phyloP scores from a whole-genome alignment of 2,797 vertebrate genomes.

The Acrossocheilus fasciatus region DNA sequence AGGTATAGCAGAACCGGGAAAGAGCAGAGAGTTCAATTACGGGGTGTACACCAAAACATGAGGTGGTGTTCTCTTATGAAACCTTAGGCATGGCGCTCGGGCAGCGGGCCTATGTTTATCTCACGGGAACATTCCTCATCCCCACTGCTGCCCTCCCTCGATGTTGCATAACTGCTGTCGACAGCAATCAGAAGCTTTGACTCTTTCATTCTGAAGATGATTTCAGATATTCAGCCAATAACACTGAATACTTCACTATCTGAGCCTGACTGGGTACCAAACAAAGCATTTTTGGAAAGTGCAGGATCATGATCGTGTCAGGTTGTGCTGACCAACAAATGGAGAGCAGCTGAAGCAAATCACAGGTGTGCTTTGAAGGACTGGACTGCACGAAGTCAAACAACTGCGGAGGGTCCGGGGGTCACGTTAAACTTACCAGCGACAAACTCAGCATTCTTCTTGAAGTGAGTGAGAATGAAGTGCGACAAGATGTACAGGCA shows the following conservation, averaged over 20 bases:
- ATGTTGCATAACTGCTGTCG: slow-evolving; percentile 52
- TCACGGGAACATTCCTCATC: slow-evolving; percentile 66
- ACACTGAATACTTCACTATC: neutral
- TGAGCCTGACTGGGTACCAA: neutral
- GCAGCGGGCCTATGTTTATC: slow-evolving; percentile 64
- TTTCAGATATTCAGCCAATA: neutral
- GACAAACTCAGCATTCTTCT: slow-evolving; percentile 90
- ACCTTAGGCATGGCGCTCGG: slow-evolving; percentile 34
- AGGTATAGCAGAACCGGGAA: neutral
- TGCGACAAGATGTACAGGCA: slow-evolving; percentile 94
- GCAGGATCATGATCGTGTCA: neutral
- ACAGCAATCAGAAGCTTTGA: slow-evolving; percentile 30
- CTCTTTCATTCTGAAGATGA: slow-evolving; percentile 27
- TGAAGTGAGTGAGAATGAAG: slow-evolving; percentile 92
- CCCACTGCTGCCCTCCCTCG: slow-evolving; percentile 53
- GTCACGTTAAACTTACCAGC: slow-evolving; percentile 80
- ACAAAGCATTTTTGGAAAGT: neutral
- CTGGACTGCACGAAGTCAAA: slow-evolving; percentile 11
- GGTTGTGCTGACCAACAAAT: slow-evolving; percentile 34
- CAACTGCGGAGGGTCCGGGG: neutral
- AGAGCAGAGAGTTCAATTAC: slow-evolving; percentile 11
- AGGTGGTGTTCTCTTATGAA: slow-evolving; percentile 31
- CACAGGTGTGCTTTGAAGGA: slow-evolving; percentile 24
- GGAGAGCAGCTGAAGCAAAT: slow-evolving; percentile 7
- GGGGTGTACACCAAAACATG: slow-evolving; percentile 27